Evolutionary conservation across 2,113 vertebrate species (phyloP).

Genomic region (Phyllostomus hastatus): DNA sequence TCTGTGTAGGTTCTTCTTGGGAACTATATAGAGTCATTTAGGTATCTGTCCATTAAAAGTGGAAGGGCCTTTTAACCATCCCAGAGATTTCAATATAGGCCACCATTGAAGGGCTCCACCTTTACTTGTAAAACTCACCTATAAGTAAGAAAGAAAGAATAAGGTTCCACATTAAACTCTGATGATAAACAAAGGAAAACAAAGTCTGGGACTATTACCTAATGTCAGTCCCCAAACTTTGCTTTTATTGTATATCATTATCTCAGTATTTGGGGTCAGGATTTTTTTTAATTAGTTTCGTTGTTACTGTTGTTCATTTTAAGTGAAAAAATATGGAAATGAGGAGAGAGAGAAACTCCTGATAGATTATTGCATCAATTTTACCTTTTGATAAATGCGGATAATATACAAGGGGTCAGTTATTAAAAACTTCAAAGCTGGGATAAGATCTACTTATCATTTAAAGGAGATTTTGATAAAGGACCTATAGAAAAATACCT

Average conservation of each 20-base stretch:
- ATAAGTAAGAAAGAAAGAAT: not conserved
- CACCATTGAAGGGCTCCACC: not conserved
- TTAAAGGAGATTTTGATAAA: not conserved
- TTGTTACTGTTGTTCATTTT: not conserved
- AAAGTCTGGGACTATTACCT: not conserved
- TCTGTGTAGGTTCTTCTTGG: not conserved
- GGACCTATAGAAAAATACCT: not conserved
- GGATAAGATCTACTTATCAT: not conserved
- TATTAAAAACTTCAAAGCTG: slow-evolving; percentile 14
- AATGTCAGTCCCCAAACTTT: not conserved
- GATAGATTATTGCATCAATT: not conserved
- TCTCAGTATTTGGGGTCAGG: not conserved
- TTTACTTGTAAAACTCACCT: not conserved
- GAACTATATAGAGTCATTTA: not conserved
- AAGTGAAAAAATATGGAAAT: not conserved
- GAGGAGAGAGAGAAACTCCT: not conserved
- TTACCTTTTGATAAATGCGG: not conserved
- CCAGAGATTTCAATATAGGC: not conserved
- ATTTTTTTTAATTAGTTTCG: not conserved
- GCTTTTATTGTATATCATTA: not conserved
- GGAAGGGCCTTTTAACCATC: not conserved
- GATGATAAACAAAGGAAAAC: not conserved
- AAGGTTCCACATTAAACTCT: not conserved
- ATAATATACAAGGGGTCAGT: not conserved
- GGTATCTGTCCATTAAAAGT: not conserved